phyloP scores from a whole-genome alignment of 2,797 vertebrate species.

The Syngnathus acus region DNA sequence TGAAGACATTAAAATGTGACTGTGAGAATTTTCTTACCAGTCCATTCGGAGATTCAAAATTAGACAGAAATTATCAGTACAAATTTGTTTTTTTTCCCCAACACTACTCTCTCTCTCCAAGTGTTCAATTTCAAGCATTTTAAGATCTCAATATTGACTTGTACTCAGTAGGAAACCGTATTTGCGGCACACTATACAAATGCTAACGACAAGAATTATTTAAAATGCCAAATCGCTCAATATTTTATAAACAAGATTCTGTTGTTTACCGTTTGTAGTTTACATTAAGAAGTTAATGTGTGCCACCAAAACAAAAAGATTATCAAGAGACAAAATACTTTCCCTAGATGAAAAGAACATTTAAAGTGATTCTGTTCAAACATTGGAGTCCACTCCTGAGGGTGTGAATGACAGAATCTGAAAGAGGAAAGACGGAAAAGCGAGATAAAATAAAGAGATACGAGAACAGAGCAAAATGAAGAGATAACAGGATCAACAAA shows the following conservation, averaged over 20 bases:
- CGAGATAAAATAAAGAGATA: too few species aligned
- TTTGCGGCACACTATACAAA: conserved; percentile 37
- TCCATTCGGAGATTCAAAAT: conserved; percentile 17
- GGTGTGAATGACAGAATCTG: neutral
- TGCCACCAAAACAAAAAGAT: neutral
- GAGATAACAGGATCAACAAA: neutral
- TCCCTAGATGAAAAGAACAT: neutral
- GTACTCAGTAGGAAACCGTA: conserved; percentile 52
- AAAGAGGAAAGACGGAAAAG: too few species aligned
- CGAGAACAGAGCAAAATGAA: neutral
- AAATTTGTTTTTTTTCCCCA: conserved; percentile 40
- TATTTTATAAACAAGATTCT: conserved; percentile 43
- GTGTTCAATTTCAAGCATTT: conserved; percentile 71
- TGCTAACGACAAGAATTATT: conserved; percentile 50
- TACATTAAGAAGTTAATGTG: neutral
- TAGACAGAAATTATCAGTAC: conserved; percentile 17
- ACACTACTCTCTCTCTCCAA: conserved; percentile 60
- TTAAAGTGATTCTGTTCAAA: neutral
- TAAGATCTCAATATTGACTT: conserved; percentile 37
- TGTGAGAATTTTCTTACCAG: neutral
- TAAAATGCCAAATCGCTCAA: conserved; percentile 29
- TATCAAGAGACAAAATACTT: neutral
- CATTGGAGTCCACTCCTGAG: neutral
- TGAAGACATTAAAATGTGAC: neutral
- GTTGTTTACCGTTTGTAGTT: conserved; percentile 5